Evolutionary conservation across 1,140 invertebrate species (phyloP).

Genomic region (Colletes latitarsis): DNA sequence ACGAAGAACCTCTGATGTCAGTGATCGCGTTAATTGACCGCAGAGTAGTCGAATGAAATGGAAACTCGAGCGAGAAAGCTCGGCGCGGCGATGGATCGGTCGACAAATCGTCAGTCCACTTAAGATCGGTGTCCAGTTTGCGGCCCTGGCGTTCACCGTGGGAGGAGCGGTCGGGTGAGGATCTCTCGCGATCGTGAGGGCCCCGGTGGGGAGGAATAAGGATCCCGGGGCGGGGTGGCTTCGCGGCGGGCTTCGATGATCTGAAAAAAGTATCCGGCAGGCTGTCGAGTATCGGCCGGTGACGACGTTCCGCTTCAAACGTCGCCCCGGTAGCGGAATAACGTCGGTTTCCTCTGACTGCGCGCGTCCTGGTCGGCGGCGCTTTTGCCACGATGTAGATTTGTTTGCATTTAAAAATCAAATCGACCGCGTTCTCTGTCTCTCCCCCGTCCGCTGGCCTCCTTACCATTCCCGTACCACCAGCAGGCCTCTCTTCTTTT

Average conservation of each 20-base stretch:
- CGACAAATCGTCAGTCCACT: constrained; percentile 47
- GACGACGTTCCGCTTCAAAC: constrained; percentile 46
- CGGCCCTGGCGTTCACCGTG: constrained; percentile 2
- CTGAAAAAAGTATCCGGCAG: constrained; percentile 74
- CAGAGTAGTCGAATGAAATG: background rate
- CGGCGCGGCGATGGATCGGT: background rate
- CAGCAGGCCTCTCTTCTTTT: constrained; percentile 45
- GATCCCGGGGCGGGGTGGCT: constrained; percentile 28
- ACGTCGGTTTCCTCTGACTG: constrained; percentile 58
- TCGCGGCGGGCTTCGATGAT: constrained; percentile 69
- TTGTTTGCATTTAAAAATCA: constrained; percentile 82
- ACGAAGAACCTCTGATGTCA: too few relatives aligned
- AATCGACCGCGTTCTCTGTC: constrained; percentile 68
- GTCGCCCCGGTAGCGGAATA: constrained; percentile 52
- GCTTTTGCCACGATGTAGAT: constrained; percentile 81
- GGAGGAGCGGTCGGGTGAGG: background rate
- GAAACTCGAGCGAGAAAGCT: constrained; percentile 17
- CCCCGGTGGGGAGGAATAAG: constrained; percentile 21
- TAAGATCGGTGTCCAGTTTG: constrained; percentile 31
- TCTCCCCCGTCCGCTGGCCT: constrained; percentile 25
- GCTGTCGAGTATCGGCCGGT: constrained; percentile 50
- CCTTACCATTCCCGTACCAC: constrained; percentile 35
- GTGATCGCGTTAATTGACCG: too few relatives aligned
- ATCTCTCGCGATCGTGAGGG: constrained; percentile 25
- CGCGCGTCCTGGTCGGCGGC: constrained; percentile 72